Evolutionary conservation across 64 coral and sea anemone genomes (phyloP), one percentile per base, ranked within the genome.

Genomic region (Porites lutea): DNA sequence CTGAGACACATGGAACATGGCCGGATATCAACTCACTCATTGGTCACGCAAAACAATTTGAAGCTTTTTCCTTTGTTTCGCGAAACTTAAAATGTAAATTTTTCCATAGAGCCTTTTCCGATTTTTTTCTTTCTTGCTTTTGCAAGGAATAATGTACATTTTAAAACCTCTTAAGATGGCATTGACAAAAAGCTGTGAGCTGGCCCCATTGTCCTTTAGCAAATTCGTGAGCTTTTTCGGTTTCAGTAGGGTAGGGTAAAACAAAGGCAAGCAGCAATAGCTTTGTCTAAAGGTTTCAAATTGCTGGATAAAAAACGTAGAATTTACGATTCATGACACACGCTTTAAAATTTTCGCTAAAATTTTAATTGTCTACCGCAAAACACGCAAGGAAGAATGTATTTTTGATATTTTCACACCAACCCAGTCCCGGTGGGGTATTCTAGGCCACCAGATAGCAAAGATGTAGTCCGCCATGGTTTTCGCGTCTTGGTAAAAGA

Each of bases 11-110:
- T 84, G 81, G 78, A 61, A 84, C 81, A 84, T 84, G 81, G 78
- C 13, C 27, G 47, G 47, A 3, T 12, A 57, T 12, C 12, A 51
- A 7, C 14, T 4, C 16, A 4, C 47, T 6, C 13, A 81, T 63
- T 81, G 58, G 81, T 84, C 81, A 84, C 81, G 81, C 61, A 68
- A 84, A 84, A 84, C 81, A 84, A 84, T 83, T 49, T 50, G 43
- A 62, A 65, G 12, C 44, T 19, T 49, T 47, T 52, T 47, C 52
- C 61, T 84, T 84, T 67, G 81, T 84, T 84, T 52, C 52, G 81
- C 8, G 18, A 0, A 45, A 68, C 62, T 50, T 47, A 78, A 47
- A 15, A 69, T 84, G 79, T 65, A 82, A 82, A 82, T 82, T 18
- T 14, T 44, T 60, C 37, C 18, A 47, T 60, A 82, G 65, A 61